Evolutionary conservation across 2,888 invertebrate genomes (phyloP), one percentile per base, ranked within the genome.

Genomic region (Ceriagrion tenellum): DNA sequence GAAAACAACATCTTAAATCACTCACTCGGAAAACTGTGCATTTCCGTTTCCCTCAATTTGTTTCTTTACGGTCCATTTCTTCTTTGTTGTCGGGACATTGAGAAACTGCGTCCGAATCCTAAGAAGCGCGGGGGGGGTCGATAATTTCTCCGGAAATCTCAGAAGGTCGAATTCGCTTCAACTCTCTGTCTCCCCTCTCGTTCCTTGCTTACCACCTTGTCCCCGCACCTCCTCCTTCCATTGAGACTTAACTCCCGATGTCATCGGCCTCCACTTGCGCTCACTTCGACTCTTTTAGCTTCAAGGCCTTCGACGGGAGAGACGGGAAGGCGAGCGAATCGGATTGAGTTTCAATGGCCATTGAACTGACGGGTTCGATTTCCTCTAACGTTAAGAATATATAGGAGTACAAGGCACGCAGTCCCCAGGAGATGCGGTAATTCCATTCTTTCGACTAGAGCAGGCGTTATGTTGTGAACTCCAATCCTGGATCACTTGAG

Each of bases 1-100:
- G 81, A 81, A 81, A 81, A 81, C 81, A 30, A 81, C 30, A 81
- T 35, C 81, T 81, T 81, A 81, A 35, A 81, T 81, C 81, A 81
- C 81, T 81, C 81, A 30, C 35, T 81, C 81, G 12, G 35, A 81
- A 35, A 81, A 81, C 30, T 81, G 12, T 30, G 12, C 81, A 18
- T 81, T 81, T 13, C 81, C 81, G 30, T 35, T 35, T 81, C 18
- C 35, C 81, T 26, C 81, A 81, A 35, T 81, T 35, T 35, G 81
- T 81, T 35, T 81, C 35, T 81, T 35, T 35, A 35, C 81, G 81
- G 81, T 3, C 81, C 35, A 81, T 81, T 35, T 81, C 35, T 18
- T 81, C 35, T 35, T 35, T 81, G 81, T 81, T 30, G 81, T 35
- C 16, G 81, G n/a, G 81, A 81, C 35, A n/a, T 81, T 81, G 81